These are phyloP conservation scores for Monodelphis domestica DNA, from an alignment of 2,797 vertebrate species.

Conservation along the genomic window DNA sequence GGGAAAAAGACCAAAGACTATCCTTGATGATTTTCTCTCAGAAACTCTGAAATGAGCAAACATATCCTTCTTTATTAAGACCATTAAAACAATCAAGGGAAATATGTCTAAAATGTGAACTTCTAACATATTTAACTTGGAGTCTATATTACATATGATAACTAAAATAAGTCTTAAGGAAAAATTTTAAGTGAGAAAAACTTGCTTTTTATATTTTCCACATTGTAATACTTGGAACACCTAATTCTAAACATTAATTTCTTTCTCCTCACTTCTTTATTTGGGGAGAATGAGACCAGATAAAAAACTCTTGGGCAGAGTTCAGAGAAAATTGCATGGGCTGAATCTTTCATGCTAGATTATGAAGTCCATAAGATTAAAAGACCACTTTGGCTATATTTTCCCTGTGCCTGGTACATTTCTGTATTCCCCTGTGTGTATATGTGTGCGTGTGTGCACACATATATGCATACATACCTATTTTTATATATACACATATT, in stretches of 20 bases:
- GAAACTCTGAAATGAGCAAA: not conserved
- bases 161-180: not conserved
- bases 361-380: not conserved
- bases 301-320: not conserved
- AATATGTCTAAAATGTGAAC: not conserved
- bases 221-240: not conserved
- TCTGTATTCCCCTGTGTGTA: too few relatives aligned
- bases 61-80: not conserved
- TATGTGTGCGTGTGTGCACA: too few relatives aligned
- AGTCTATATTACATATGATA: not conserved
- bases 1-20: not conserved
- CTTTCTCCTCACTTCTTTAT: not conserved
- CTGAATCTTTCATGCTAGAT: not conserved
- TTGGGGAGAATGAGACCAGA: not conserved
- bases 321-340: not conserved
- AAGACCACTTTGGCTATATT: too few relatives aligned
- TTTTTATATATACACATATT: too few relatives aligned
- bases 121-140: not conserved
- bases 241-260: not conserved
- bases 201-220: not conserved
- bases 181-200: not conserved
- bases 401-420: too few relatives aligned
- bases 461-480: too few relatives aligned
- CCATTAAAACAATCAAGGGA: not conserved
- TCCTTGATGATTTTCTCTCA: not conserved